These are phyloP conservation scores for Actinernus sp. DNA, from an alignment of 92 coral and sea anemone species.

Conservation along the genomic window DNA sequence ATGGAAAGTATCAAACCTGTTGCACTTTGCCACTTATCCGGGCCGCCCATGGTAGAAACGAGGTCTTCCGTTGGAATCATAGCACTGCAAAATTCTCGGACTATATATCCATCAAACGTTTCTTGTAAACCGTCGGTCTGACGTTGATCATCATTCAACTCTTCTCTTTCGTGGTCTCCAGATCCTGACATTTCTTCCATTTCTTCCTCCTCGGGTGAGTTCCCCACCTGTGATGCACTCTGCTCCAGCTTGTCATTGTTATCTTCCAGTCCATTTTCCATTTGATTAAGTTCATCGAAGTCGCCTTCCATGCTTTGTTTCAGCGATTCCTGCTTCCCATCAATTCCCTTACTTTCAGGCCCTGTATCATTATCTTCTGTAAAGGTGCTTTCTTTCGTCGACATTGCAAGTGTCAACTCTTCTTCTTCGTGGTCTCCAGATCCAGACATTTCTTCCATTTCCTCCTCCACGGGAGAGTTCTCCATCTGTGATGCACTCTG, in stretches of 20 bases:
- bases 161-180: not conserved
- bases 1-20: conserved; percentile 68
- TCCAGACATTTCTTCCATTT: conserved; percentile 1
- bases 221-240: not conserved
- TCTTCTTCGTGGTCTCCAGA: not conserved
- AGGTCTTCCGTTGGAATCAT: conserved; percentile 71
- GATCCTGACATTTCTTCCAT: not conserved
- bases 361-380: no score
- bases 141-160: no score
- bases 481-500: not conserved
- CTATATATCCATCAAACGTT: conserved; percentile 41
- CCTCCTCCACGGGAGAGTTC: not conserved
- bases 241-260: no score
- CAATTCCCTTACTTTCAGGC: no score
- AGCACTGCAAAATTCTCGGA: conserved; percentile 63
- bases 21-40: conserved; percentile 64
- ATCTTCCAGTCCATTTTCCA: no score
- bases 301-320: no score
- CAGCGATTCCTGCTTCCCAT: no score
- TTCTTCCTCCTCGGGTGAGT: not conserved
- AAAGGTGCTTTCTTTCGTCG: no score
- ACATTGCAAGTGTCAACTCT: not conserved
- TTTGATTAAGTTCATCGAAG: no score
- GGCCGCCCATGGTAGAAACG: conserved; percentile 47
- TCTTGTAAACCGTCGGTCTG: no score